These are phyloP conservation scores for Drosophila pseudotakahashii DNA, from an alignment of 2,888 invertebrate species.

Conservation along the genomic window DNA sequence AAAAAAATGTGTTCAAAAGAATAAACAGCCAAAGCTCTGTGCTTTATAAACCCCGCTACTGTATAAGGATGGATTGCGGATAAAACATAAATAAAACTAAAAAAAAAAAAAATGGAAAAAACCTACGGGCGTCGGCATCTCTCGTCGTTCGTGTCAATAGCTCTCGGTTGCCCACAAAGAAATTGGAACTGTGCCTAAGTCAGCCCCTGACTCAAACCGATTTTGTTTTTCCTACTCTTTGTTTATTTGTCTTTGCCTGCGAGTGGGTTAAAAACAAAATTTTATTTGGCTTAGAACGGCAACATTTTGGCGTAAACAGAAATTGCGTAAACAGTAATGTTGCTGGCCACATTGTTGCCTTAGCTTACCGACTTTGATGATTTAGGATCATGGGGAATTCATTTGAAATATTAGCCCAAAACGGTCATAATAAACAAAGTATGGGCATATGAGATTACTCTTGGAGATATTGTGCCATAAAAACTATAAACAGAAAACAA, in stretches of 20 bases:
- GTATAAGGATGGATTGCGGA: conserved; percentile 43
- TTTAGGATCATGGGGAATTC: conserved; percentile 37
- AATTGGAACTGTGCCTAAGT: conserved; percentile 58
- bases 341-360: conserved; percentile 29
- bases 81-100: conserved; percentile 20
- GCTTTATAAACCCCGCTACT: conserved; percentile 33
- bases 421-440: conserved; percentile 12
- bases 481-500: background rate
- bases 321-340: conserved; percentile 30
- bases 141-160: conserved; percentile 57
- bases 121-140: conserved; percentile 49
- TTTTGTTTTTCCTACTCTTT: conserved; percentile 24
- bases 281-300: conserved; percentile 36
- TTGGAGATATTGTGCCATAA: background rate
- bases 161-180: conserved; percentile 54
- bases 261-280: conserved; percentile 24
- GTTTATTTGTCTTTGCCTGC: conserved; percentile 30
- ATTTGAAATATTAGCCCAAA: conserved; percentile 42
- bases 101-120: conserved; percentile 11
- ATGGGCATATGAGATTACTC: background rate
- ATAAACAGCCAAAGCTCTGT: conserved; percentile 55
- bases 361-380: conserved; percentile 20
- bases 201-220: conserved; percentile 26
- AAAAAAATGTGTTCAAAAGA: conserved; percentile 60
- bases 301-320: conserved; percentile 6